A percentile compares a stretch with the other conserved stretches of the same genome.
Evolutionary conservation across 2,888 invertebrate genomes (phyloP).

Genomic region (Spodoptera picta): DNA sequence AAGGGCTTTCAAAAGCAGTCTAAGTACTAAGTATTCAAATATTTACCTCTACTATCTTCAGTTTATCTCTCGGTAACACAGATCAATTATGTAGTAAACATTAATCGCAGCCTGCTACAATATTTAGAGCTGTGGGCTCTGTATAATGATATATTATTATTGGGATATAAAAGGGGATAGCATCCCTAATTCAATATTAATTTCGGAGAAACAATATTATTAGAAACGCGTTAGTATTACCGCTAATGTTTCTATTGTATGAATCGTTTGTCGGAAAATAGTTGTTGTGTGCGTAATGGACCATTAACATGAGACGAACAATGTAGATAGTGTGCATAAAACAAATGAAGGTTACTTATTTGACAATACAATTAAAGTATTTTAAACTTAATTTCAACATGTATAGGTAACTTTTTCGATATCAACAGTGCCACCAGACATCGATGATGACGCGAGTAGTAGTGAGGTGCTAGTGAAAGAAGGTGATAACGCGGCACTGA

Average conservation of each 20-base stretch:
- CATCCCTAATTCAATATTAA: slow-evolving; percentile 12
- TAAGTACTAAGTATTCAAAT: slow-evolving; percentile 7
- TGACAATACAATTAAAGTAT: no score
- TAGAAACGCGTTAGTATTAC: neutral
- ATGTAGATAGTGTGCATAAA: no score
- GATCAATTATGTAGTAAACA: slow-evolving; percentile 24
- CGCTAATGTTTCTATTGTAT: no score
- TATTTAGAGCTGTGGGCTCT: slow-evolving; percentile 6
- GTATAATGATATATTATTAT: slow-evolving; percentile 18
- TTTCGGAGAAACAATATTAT: slow-evolving; percentile 2
- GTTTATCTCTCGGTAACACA: slow-evolving; percentile 5
- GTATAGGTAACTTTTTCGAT: neutral
- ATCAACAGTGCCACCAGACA: slow-evolving; percentile 92
- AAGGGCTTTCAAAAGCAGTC: neutral
- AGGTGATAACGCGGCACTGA: slow-evolving; percentile 92
- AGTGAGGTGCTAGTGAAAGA: slow-evolving; percentile 93
- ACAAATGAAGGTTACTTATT: no score
- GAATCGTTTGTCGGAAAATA: no score
- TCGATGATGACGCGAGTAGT: slow-evolving; percentile 92
- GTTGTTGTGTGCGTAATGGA: no score
- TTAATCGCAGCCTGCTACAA: slow-evolving; percentile 10
- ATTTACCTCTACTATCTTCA: slow-evolving; percentile 7
- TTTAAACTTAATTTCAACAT: neutral
- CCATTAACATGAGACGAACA: no score
- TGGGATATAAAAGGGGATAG: slow-evolving; percentile 2